Evolutionary conservation across 2,888 invertebrate genomes (phyloP).

Genomic region (Sphaerophoria rueppellii): DNA sequence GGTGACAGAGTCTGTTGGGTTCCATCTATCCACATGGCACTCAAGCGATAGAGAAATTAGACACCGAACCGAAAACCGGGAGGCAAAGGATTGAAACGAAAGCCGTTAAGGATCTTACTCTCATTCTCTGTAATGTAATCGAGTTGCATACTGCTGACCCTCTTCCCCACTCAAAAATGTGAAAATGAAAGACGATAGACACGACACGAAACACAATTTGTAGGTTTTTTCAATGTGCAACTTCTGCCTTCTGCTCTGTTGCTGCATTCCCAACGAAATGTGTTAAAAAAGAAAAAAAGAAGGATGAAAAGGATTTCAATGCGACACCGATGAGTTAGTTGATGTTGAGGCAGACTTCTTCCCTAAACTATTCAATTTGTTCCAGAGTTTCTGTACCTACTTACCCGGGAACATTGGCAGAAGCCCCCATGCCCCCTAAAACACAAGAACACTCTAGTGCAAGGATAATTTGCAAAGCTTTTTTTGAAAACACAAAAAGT

Average conservation of each 20-base stretch:
- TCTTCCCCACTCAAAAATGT: background rate
- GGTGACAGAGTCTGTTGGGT: constrained; percentile 25
- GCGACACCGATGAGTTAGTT: constrained; percentile 66
- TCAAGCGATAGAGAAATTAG: constrained; percentile 62
- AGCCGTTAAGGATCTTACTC: constrained; percentile 11
- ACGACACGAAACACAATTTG: constrained; percentile 35
- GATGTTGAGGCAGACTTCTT: constrained; percentile 46
- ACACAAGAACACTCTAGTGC: constrained; percentile 18
- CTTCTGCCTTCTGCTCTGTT: constrained; percentile 17
- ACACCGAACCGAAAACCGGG: constrained; percentile 30
- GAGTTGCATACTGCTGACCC: background rate
- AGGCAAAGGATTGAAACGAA: constrained; percentile 31
- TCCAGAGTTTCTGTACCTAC: constrained; percentile 3
- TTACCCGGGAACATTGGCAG: constrained; percentile 21
- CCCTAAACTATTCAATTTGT: constrained; percentile 69
- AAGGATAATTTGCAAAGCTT: constrained; percentile 49
- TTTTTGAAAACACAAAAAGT: constrained; percentile 27
- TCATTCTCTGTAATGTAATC: constrained; percentile 5
- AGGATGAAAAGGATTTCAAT: constrained; percentile 63
- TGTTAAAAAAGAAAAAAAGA: too few species aligned
- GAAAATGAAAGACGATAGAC: constrained; percentile 10
- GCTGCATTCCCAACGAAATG: constrained; percentile 8
- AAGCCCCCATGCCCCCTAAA: constrained; percentile 10
- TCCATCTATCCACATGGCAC: constrained; percentile 3
- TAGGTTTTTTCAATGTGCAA: constrained; percentile 30